Conservation (phyloP, 2,888 invertebrate species). For the Pandemis heparana region DNA sequence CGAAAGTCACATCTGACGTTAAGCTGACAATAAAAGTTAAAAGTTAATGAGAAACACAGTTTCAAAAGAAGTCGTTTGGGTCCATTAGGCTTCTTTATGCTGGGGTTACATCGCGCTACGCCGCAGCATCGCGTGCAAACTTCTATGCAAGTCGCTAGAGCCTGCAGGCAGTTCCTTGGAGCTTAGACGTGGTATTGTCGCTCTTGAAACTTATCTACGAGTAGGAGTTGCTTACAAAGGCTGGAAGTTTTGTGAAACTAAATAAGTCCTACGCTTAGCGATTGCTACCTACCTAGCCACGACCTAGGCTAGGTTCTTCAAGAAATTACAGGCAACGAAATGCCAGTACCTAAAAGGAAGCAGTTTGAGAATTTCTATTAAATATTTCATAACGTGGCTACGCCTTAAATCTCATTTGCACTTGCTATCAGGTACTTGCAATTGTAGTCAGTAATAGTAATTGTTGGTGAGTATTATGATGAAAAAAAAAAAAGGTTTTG, state of each 20-base stretch:
- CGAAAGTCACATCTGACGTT: slow-evolving; percentile 22
- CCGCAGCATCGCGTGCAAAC: not conserved
- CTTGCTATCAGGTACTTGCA: no score
- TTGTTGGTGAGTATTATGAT: no score
- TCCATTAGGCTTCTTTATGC: slow-evolving; percentile 24
- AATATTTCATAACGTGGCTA: no score
- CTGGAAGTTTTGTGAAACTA: not conserved
- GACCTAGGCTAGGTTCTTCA: no score
- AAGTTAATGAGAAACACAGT: slow-evolving; percentile 34
- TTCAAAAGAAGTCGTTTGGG: slow-evolving; percentile 34
- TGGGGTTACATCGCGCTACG: not conserved
- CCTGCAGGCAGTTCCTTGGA: not conserved
- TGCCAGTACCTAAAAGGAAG: no score
- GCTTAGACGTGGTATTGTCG: not conserved
- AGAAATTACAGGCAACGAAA: no score
- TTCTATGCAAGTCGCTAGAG: not conserved
- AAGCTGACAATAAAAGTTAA: slow-evolving; percentile 38
- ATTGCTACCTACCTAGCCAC: not conserved
- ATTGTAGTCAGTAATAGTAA: no score
- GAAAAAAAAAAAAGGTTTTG: no score
- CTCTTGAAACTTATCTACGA: not conserved
- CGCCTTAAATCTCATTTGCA: no score
- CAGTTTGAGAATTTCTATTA: no score
- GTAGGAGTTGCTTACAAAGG: not conserved
- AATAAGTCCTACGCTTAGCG: not conserved